phyloP scores from a whole-genome alignment of 2,888 invertebrate genomes.

The Cabera pusaria region DNA sequence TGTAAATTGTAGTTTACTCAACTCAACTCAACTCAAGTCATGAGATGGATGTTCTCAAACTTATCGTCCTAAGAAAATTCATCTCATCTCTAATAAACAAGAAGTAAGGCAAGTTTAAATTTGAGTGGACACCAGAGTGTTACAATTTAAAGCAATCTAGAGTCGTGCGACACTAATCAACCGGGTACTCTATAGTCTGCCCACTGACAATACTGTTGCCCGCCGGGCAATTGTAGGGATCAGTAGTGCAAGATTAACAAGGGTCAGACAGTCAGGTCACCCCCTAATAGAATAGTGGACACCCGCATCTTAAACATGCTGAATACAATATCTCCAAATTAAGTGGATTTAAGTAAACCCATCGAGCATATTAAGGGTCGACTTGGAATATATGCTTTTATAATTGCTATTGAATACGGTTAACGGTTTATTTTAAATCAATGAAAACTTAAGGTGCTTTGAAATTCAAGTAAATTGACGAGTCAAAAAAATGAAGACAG shows the following conservation, averaged over 20 bases:
- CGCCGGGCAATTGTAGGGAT: conserved; percentile 45
- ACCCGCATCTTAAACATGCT: conserved; percentile 67
- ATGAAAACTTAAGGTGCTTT: no score
- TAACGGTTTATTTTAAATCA: no score
- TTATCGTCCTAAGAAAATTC: conserved; percentile 15
- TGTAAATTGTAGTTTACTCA: no score
- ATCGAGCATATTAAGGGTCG: no score
- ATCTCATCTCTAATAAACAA: conserved; percentile 21
- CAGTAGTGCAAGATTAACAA: conserved; percentile 39
- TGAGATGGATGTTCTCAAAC: no score
- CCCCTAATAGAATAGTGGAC: conserved; percentile 65
- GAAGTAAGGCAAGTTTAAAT: conserved; percentile 15
- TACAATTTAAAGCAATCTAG: conserved; percentile 27
- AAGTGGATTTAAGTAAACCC: conserved; percentile 51
- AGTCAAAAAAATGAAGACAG: no score
- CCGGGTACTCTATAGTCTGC: conserved; percentile 47
- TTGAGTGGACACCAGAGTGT: conserved; percentile 22
- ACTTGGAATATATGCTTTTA: conserved; percentile 28
- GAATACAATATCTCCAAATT: conserved; percentile 60
- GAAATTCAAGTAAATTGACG: no score
- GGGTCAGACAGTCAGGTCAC: conserved; percentile 46
- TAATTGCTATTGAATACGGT: conserved; percentile 5
- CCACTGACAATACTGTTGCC: conserved; percentile 36
- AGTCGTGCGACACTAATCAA: conserved; percentile 58
- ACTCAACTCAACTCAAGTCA: no score